Evolutionary conservation across 2,888 invertebrate genomes (phyloP).

Genomic region (Heliconius sara): DNA sequence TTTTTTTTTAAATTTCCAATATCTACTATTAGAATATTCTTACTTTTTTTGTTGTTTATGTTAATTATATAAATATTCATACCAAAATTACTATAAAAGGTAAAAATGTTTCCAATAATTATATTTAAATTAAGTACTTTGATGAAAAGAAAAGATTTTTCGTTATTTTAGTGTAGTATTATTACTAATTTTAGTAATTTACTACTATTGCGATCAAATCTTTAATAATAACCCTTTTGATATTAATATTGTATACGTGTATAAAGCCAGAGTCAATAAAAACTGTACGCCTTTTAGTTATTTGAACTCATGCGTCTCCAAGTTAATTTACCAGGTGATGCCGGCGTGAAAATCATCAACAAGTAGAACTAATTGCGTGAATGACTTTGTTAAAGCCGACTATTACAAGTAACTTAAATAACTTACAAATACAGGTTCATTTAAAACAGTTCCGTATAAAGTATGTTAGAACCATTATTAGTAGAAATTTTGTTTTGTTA

Average conservation of each 20-base stretch:
- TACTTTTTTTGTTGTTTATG: no score
- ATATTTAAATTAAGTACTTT: no score
- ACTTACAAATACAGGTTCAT: slow-evolving; percentile 20
- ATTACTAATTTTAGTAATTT: background rate
- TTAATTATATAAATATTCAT: no score
- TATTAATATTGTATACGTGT: background rate
- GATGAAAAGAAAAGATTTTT: no score
- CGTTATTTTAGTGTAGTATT: no score
- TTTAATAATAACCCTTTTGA: background rate
- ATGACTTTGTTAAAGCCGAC: slow-evolving; percentile 45
- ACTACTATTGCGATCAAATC: background rate
- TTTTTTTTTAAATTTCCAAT: no score
- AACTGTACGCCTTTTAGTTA: slow-evolving; percentile 30
- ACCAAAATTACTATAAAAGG: no score
- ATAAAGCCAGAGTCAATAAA: slow-evolving; percentile 20
- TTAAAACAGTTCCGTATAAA: background rate
- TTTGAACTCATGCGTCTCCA: slow-evolving; percentile 37
- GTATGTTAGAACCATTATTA: background rate
- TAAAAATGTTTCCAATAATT: no score
- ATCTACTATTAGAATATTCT: no score
- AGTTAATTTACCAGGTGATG: slow-evolving; percentile 34
- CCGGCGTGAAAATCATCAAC: slow-evolving; percentile 49
- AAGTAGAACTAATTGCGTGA: slow-evolving; percentile 49
- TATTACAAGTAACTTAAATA: slow-evolving; percentile 16
- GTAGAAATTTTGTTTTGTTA: background rate